phyloP scores from a whole-genome alignment of 2,888 invertebrate species.

The Eupithecia exiguata region DNA sequence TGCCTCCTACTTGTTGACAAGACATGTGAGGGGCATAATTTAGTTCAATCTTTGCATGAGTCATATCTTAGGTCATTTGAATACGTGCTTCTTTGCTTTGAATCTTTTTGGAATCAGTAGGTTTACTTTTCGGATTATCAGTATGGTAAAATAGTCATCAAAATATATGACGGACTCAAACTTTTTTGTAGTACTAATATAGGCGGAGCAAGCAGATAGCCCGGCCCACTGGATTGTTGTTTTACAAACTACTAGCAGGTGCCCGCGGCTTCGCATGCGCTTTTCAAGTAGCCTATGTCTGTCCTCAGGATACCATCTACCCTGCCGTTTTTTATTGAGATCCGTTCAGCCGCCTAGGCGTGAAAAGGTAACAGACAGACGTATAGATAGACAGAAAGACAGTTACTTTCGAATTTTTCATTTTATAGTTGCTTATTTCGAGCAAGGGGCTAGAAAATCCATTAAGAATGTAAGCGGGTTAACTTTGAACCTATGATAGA shows the following conservation, averaged over 20 bases:
- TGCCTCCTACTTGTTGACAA: conserved; percentile 39
- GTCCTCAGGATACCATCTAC: too few species aligned
- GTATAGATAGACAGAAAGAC: too few species aligned
- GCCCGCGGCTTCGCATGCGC: too few species aligned
- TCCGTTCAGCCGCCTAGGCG: too few species aligned
- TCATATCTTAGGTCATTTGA: conserved; percentile 47
- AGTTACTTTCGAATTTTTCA: too few species aligned
- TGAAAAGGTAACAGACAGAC: too few species aligned
- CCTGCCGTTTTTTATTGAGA: too few species aligned
- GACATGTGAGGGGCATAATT: conserved; percentile 42
- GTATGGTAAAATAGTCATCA: background rate
- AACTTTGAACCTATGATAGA: too few species aligned
- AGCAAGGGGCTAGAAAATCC: too few species aligned
- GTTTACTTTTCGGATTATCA: background rate
- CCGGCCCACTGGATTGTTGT: background rate
- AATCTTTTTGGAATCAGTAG: background rate
- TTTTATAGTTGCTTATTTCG: too few species aligned
- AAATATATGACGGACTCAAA: background rate
- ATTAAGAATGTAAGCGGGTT: too few species aligned
- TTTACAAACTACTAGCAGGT: background rate
- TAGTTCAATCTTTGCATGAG: conserved; percentile 52
- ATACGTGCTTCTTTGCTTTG: conserved; percentile 14
- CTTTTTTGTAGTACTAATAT: background rate
- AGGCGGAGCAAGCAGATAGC: background rate
- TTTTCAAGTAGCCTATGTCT: too few species aligned